A percentile compares a stretch with the other conserved stretches of the same genome.
These are phyloP conservation scores for Antidorcas marsupialis DNA, from an alignment of 2,113 vertebrate genomes.

Conservation along the genomic window DNA sequence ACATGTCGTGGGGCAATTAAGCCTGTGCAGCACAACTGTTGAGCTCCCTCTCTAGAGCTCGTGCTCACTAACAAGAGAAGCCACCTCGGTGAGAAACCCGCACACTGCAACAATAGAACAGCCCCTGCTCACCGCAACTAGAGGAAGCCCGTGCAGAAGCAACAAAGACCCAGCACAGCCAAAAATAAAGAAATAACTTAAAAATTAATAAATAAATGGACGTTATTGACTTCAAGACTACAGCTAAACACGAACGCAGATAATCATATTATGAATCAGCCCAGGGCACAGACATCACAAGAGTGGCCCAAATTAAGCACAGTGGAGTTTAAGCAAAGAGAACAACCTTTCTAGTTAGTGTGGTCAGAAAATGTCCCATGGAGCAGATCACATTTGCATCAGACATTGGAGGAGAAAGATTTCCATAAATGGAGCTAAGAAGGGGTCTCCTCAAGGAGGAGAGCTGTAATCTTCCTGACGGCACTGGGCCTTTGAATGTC, in stretches of 20 bases:
- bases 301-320: not conserved
- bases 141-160: not conserved
- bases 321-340: not conserved
- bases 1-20: not conserved
- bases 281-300: not conserved
- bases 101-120: not conserved
- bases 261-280: not conserved
- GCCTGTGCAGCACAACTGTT: not conserved
- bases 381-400: no score
- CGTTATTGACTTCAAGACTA: not conserved
- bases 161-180: not conserved
- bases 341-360: not conserved
- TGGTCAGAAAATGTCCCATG: not conserved
- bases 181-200: not conserved
- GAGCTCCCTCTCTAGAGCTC: not conserved
- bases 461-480: not conserved
- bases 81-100: accelerated
- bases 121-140: not conserved
- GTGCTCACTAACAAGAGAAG: not conserved
- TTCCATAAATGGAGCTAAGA: not conserved
- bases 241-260: not conserved
- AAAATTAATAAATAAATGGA: not conserved
- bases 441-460: not conserved
- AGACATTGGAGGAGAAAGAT: not conserved
- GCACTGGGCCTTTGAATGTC: not conserved